Evolutionary conservation across 1,140 invertebrate genomes (phyloP).

Genomic region (Agrypnia vestita): DNA sequence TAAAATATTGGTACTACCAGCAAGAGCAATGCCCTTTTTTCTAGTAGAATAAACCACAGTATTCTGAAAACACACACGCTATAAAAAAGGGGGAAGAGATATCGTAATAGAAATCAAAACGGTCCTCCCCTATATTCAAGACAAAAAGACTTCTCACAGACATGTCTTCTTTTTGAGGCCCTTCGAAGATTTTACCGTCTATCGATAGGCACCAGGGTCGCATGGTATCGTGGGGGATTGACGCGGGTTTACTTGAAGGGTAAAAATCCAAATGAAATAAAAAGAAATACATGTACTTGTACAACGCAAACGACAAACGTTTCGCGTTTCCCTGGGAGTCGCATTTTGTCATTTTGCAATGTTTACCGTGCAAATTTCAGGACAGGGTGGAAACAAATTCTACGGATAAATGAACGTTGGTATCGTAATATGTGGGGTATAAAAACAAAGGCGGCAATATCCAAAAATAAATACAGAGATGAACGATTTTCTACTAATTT

Average conservation of each 20-base stretch:
- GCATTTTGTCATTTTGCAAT: neutral
- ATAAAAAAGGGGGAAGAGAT: neutral
- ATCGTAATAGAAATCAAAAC: slow-evolving; percentile 24
- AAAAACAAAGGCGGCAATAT: too few relatives aligned
- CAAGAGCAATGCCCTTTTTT: neutral
- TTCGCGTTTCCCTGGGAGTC: neutral
- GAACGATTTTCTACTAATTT: too few relatives aligned
- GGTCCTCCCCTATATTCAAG: neutral
- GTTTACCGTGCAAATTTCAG: neutral
- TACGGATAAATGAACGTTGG: too few relatives aligned
- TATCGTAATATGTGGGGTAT: too few relatives aligned
- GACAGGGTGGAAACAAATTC: too few relatives aligned
- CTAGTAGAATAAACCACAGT: neutral
- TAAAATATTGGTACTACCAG: too few relatives aligned
- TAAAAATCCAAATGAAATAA: slow-evolving; percentile 7
- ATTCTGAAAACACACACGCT: neutral
- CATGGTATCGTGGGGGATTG: slow-evolving; percentile 7
- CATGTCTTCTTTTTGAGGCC: neutral
- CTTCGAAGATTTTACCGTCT: neutral
- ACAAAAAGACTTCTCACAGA: neutral
- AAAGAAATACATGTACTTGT: neutral
- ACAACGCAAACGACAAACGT: neutral
- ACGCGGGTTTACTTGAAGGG: slow-evolving; percentile 6
- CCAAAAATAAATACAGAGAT: too few relatives aligned
- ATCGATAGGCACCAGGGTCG: neutral